Evolutionary conservation across 2,113 vertebrate genomes (phyloP).

Genomic region (Anhinga anhinga): DNA sequence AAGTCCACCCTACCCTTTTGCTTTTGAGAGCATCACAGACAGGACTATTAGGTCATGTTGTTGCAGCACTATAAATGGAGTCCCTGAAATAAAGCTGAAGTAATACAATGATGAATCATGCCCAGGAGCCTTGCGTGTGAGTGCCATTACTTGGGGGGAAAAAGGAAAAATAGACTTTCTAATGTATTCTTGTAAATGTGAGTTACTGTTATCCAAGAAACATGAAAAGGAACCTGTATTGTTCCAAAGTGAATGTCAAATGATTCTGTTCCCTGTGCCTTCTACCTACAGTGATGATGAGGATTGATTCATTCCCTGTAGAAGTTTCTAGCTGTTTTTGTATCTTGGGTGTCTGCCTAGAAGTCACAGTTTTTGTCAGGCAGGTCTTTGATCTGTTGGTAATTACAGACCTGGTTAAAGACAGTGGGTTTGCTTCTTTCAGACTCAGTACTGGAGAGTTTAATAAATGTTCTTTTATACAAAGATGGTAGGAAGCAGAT

Average conservation of each 20-base stretch:
- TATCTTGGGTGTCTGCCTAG: neutral
- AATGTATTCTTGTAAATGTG: conserved; percentile 1
- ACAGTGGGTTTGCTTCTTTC: neutral
- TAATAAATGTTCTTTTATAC: neutral
- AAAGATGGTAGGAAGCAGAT: neutral
- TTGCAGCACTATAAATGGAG: neutral
- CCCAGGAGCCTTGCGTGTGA: neutral
- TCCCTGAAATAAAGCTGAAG: conserved; percentile 4
- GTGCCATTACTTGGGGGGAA: neutral
- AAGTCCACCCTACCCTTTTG: neutral
- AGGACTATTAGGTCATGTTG: neutral
- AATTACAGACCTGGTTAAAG: neutral
- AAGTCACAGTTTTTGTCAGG: neutral
- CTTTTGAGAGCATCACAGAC: neutral
- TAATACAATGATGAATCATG: neutral
- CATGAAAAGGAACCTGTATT: neutral
- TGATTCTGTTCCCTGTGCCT: neutral
- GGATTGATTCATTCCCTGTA: neutral
- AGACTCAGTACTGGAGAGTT: neutral
- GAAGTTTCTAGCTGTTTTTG: neutral
- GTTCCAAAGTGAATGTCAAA: conserved; percentile 6
- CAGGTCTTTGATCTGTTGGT: neutral
- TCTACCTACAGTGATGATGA: neutral
- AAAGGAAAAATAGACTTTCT: neutral
- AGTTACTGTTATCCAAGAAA: neutral